Evolutionary conservation across 2,888 invertebrate genomes (phyloP).

Genomic region (Morpho achilles): DNA sequence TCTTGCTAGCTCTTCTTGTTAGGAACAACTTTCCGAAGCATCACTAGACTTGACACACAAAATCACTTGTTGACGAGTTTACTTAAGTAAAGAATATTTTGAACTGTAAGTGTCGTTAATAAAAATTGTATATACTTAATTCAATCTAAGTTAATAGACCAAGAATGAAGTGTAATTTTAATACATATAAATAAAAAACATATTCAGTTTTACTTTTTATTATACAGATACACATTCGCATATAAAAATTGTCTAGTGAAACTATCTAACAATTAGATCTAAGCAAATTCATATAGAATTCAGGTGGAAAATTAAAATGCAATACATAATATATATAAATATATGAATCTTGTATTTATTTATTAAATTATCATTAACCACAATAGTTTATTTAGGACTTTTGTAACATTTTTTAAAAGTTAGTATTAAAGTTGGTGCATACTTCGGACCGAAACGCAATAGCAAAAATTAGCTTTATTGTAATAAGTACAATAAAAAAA

Average conservation of each 20-base stretch:
- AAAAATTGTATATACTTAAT: no score
- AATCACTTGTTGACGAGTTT: no score
- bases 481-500: no score
- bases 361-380: constrained; percentile 11
- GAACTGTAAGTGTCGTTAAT: no score
- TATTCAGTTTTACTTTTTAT: constrained; percentile 48
- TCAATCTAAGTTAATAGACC: no score
- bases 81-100: no score
- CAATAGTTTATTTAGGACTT: constrained; percentile 9
- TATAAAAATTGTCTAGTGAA: constrained; percentile 67
- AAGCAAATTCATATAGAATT: constrained; percentile 47
- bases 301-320: constrained; percentile 35
- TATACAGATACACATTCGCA: constrained; percentile 63
- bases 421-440: not conserved
- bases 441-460: not conserved
- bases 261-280: constrained; percentile 60
- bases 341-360: constrained; percentile 25
- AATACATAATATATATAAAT: constrained; percentile 4
- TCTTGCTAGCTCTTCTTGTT: no score
- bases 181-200: constrained; percentile 2
- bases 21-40: no score
- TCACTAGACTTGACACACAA: no score
- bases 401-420: not conserved
- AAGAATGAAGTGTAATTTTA: no score
- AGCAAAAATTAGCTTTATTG: no score